Base-by-base conservation (phyloP, 1,140 invertebrate genomes). In the Hesperophylax magnus region DNA sequence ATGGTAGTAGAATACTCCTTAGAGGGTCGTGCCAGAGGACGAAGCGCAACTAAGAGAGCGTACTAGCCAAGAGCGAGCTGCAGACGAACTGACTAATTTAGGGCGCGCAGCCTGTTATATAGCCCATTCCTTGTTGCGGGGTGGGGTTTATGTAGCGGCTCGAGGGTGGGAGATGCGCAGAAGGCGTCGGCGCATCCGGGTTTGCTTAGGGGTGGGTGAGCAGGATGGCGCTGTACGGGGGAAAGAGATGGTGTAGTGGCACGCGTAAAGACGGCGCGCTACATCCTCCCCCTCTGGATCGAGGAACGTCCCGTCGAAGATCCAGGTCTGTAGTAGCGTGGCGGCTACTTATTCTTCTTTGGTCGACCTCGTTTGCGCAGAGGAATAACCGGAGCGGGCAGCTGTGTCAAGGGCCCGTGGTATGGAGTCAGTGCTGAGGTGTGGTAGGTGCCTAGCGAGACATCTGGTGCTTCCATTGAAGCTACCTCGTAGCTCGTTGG, bases 241-340 rank as follows among this genome's bases (percentile, higher is more conserved):
- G 17, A 17, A 20, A 56, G 17, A 20, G 54, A n/a, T 56, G 54
- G 18, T 20, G 54, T n/a, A 56, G 4, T 56, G 54, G 54, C 18
- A 56, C 2, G 17, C 18, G 0, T n/a, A n/a, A 56, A 56, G 17
- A 20, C 17, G 17, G 54, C 15, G 60, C 60, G 60, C 22, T 63
- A 71, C 47, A 71, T 34, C 31, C 67, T 71, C 67, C 47, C 67
- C 67, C 67, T n/a, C n/a, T n/a, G n/a, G n/a, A n/a, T n/a, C n/a
- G n/a, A n/a, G n/a, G n/a, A 47, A 18, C 65, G 34, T 71, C 67
- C 47, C 67, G 67, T 24, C 31, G 47, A 71, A 71, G 67, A 71
- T 71, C 67, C 67, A 71, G 67, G 22, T 34, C 5, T 18, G 4
- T 27, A 31, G 67, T 71, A 27, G 63, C 63, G 17, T 17, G 22